phyloP scores from a whole-genome alignment of 37 sponge, comb jelly and placozoan genomes.

The Spongilla lacustris region DNA sequence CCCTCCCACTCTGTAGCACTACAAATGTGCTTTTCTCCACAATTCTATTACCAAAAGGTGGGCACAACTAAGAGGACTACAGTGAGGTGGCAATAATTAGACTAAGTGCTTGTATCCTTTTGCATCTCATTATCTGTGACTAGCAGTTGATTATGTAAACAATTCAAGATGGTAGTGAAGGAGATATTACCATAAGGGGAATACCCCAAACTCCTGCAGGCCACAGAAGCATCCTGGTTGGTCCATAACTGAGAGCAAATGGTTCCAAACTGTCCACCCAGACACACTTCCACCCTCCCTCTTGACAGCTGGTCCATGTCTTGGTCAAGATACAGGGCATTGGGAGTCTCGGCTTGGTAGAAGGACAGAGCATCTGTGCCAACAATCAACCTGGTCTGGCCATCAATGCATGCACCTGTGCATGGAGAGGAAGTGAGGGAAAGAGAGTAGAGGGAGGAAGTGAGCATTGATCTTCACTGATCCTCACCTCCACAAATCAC shows the following conservation, averaged over 20 bases:
- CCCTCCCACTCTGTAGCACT: too few relatives aligned
- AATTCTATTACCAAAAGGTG: too few relatives aligned
- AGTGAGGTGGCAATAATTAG: too few relatives aligned
- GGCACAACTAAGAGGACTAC: too few relatives aligned
- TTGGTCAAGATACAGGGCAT: neutral
- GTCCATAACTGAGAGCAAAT: conserved; percentile 9
- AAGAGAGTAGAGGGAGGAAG: too few relatives aligned
- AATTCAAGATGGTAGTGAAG: too few relatives aligned
- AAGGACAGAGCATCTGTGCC: neutral
- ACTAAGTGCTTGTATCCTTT: too few relatives aligned
- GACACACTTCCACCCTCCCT: conserved; percentile 23
- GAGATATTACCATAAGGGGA: conserved; percentile 12
- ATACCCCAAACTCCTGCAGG: conserved; percentile 4
- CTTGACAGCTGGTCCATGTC: neutral
- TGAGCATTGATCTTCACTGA: too few relatives aligned
- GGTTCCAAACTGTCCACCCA: neutral
- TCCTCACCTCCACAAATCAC: conserved; percentile 31
- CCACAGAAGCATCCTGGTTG: conserved; percentile 4
- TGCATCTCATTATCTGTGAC: too few relatives aligned
- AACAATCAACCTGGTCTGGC: neutral
- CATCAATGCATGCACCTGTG: neutral
- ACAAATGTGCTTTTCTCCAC: too few relatives aligned
- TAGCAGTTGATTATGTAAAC: too few relatives aligned
- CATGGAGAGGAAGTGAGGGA: neutral
- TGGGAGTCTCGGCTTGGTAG: neutral